Percentiles rank a stretch among this genome's conserved stretches.
Evolutionary conservation across 2,797 vertebrate genomes (phyloP).

Genomic region (Mycteria americana): DNA sequence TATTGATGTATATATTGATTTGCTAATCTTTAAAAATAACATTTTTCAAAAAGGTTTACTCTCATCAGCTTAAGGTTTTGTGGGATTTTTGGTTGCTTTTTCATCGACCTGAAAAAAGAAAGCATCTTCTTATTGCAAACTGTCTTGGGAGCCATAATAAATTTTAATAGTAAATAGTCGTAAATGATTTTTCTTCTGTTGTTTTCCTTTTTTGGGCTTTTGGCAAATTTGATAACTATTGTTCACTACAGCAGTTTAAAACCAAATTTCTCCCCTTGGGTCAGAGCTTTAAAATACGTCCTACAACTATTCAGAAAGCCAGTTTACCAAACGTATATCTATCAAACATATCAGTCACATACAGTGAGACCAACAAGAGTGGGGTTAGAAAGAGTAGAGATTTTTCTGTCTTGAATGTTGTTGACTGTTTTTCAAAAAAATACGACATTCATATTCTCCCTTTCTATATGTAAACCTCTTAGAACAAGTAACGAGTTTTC

Average conservation of each 20-base stretch:
- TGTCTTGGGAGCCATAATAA: not conserved
- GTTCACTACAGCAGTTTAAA: not conserved
- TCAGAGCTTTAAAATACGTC: not conserved
- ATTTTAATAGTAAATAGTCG: not conserved
- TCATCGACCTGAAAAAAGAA: not conserved
- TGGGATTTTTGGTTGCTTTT: not conserved
- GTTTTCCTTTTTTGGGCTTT: not conserved
- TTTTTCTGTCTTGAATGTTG: not conserved
- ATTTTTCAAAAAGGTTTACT: not conserved
- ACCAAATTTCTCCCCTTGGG: not conserved
- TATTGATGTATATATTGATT: not conserved
- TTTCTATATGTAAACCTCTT: not conserved
- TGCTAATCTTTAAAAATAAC: not conserved
- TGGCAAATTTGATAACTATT: not conserved
- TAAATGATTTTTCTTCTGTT: not conserved
- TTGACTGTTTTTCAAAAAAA: not conserved
- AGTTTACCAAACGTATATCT: not conserved
- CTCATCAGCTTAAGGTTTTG: not conserved
- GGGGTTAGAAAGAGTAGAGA: not conserved
- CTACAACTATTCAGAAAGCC: not conserved
- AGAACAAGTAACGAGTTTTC: not conserved
- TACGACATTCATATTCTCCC: not conserved
- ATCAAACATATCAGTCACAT: not conserved
- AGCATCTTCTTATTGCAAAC: not conserved
- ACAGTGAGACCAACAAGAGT: not conserved